phyloP scores from a whole-genome alignment of 2,888 invertebrate species.

The Andrena hattorfiana region DNA sequence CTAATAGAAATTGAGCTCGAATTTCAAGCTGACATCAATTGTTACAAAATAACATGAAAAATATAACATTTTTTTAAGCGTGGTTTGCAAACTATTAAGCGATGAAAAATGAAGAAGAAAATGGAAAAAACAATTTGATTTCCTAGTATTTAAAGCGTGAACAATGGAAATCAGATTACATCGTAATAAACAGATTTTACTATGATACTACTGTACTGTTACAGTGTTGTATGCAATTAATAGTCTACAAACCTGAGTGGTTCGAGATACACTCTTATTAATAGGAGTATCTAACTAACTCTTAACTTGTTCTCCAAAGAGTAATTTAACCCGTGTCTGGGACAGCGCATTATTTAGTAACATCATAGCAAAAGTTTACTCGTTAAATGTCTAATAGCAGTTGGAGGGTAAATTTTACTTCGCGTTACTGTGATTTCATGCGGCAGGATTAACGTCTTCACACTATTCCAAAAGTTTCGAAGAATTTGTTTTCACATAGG shows the following conservation, averaged over 20 bases:
- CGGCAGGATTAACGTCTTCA: neutral
- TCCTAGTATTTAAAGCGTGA: neutral
- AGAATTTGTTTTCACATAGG: neutral
- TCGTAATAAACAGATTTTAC: neutral
- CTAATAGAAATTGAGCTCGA: neutral
- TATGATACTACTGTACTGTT: neutral
- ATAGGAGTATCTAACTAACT: neutral
- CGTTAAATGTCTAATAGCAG: conserved; percentile 4
- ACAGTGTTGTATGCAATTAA: too few species aligned
- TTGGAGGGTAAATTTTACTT: conserved; percentile 12
- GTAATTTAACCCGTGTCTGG: conserved; percentile 15
- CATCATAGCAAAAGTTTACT: conserved; percentile 10
- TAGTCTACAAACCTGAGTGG: too few species aligned
- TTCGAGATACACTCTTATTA: neutral
- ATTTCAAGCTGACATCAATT: neutral
- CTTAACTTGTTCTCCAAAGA: conserved; percentile 15
- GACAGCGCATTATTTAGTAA: conserved; percentile 21
- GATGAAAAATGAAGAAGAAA: neutral
- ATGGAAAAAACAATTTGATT: neutral
- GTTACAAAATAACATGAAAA: neutral
- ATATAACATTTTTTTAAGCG: neutral
- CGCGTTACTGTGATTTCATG: neutral
- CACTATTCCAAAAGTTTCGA: neutral
- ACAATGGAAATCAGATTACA: neutral
- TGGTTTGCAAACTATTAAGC: neutral